A percentile compares a stretch with the other conserved stretches of the same genome.
These are phyloP conservation scores for Rhea americana DNA, from an alignment of 2,113 vertebrate species.

Conservation along the genomic window DNA sequence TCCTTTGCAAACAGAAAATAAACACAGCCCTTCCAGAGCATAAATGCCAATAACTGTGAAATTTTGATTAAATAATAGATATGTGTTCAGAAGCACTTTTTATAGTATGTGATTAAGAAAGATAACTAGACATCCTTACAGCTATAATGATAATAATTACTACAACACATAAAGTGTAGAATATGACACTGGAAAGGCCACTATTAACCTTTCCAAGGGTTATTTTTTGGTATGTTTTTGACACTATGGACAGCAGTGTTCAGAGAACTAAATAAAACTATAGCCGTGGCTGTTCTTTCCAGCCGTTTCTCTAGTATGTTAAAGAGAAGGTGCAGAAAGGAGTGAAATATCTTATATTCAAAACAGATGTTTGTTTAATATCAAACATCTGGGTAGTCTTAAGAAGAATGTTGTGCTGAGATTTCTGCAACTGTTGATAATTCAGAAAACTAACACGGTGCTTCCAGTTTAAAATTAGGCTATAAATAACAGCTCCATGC, in stretches of 20 bases:
- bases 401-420: constrained; percentile 73
- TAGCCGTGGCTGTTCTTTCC: constrained; percentile 53
- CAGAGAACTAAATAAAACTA: constrained; percentile 75
- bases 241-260: constrained; percentile 78
- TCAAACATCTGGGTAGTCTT: constrained; percentile 75
- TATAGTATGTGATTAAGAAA: constrained; percentile 92
- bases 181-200: constrained; percentile 95
- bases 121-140: constrained; percentile 95
- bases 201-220: constrained; percentile 93
- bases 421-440: constrained; percentile 73
- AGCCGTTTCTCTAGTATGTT: constrained; percentile 35
- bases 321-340: constrained; percentile 13
- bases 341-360: constrained; percentile 65
- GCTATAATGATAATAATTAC: constrained; percentile 99
- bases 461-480: constrained; percentile 68
- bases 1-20: constrained; percentile 90
- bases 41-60: constrained; percentile 88
- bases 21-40: constrained; percentile 87
- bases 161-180: constrained; percentile 83
- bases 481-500: constrained; percentile 66
- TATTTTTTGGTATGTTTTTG: constrained; percentile 80
- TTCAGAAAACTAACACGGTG: constrained; percentile 70
- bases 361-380: constrained; percentile 80
- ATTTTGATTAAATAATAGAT: constrained; percentile 99
- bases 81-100: constrained; percentile 90